Evolutionary conservation across 2,797 vertebrate genomes (phyloP).

Genomic region (Austrolebias charrua): DNA sequence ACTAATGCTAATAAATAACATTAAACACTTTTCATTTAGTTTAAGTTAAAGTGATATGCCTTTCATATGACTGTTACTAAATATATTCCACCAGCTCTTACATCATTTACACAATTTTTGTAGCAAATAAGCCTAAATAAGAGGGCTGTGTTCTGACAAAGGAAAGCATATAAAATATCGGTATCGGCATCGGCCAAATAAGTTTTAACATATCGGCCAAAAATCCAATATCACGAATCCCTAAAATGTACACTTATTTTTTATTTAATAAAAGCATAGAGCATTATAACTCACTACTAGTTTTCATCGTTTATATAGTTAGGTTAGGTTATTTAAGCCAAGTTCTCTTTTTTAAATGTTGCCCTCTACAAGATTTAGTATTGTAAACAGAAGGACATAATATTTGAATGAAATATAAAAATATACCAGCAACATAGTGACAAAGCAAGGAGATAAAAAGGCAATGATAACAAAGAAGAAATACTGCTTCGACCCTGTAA

Average conservation of each 20-base stretch:
- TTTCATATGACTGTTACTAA: no score
- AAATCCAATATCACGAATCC: no score
- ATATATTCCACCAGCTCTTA: no score
- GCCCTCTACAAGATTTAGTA: constrained; percentile 17
- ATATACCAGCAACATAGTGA: constrained; percentile 37
- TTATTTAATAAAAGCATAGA: not conserved
- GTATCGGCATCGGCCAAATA: no score
- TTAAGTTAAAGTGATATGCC: no score
- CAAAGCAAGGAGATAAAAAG: constrained; percentile 12
- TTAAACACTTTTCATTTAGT: no score
- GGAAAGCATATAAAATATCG: no score
- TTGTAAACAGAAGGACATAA: not conserved
- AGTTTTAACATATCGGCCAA: no score
- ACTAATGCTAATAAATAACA: no score
- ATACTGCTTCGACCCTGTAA: not conserved
- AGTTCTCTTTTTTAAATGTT: constrained; percentile 1
- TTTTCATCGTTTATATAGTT: constrained; percentile 2
- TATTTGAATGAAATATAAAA: not conserved
- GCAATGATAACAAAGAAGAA: not conserved
- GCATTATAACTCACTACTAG: not conserved
- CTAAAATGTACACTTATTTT: not conserved
- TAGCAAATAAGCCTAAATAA: no score
- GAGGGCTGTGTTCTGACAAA: no score
- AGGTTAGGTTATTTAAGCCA: constrained; percentile 15
- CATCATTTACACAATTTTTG: no score